A percentile compares a stretch with the other conserved stretches of the same genome.
Conservation (phyloP, 2,797 vertebrate species). For the Sebastes elongatus region DNA sequence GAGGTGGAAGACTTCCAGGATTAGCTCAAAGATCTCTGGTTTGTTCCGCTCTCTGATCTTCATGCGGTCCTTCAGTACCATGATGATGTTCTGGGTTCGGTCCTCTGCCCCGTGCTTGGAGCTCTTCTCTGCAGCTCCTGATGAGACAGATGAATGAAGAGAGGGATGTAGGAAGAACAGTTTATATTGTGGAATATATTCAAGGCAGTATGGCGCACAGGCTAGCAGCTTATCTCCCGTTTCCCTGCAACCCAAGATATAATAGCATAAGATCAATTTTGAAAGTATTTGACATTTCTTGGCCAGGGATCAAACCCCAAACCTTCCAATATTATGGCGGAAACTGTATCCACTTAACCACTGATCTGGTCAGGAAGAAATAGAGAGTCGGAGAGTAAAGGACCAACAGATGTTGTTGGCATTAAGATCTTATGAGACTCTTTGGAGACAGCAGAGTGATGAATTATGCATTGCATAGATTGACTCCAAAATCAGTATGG, state of each 20-base stretch:
- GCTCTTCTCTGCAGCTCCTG: conserved; percentile 97
- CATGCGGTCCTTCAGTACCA: conserved; percentile 99
- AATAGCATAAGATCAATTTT: conserved; percentile 24
- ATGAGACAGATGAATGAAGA: background rate
- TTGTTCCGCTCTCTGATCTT: conserved; percentile 99
- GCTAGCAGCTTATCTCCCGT: background rate
- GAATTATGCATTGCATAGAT: conserved; percentile 47
- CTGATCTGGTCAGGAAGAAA: conserved; percentile 26
- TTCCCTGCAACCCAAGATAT: conserved; percentile 17
- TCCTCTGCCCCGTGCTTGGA: conserved; percentile 97
- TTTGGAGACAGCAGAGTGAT: conserved; percentile 28
- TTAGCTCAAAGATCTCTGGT: conserved; percentile 97
- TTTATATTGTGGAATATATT: background rate
- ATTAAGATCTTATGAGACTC: conserved; percentile 37
- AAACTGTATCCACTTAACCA: conserved; percentile 25
- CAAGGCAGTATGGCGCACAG: background rate
- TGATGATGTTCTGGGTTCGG: conserved; percentile 97
- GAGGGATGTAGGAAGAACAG: background rate
- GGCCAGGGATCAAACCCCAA: conserved; percentile 21
- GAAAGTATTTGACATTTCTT: conserved; percentile 30
- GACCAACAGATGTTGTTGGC: conserved; percentile 28
- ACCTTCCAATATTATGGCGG: background rate
- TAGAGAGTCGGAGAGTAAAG: conserved; percentile 10
- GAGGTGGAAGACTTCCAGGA: conserved; percentile 93
- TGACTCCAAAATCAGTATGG: conserved; percentile 46